These are phyloP conservation scores for Hypotaenidia philippensis DNA, from an alignment of 2,797 vertebrate genomes.

Conservation along the genomic window DNA sequence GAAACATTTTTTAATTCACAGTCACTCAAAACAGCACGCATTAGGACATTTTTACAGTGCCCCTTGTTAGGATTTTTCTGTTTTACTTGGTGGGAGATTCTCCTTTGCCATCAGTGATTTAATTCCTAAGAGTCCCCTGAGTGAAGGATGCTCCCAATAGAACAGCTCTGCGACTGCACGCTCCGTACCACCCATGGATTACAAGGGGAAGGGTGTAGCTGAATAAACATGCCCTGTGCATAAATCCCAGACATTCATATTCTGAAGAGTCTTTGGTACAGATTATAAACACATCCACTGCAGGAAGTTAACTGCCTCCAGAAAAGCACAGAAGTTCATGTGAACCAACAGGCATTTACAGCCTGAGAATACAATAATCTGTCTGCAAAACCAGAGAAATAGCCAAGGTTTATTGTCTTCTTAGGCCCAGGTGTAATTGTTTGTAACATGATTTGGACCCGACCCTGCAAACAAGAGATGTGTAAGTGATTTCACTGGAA, in stretches of 20 bases:
- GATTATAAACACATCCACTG: not conserved
- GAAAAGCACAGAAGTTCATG: not conserved
- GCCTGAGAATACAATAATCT: not conserved
- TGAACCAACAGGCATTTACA: not conserved
- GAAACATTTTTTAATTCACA: not conserved
- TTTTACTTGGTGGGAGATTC: not conserved
- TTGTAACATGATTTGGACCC: not conserved
- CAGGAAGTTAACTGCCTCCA: conserved; percentile 10
- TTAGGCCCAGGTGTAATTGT: not conserved
- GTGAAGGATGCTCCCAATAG: not conserved
- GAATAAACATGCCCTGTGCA: not conserved
- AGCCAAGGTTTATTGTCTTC: not conserved
- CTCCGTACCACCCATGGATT: not conserved
- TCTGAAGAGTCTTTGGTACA: not conserved
- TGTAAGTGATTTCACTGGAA: not conserved
- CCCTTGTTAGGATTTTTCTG: not conserved
- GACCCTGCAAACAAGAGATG: not conserved
- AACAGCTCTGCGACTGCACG: not conserved
- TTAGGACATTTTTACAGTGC: not conserved
- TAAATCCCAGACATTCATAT: conserved; percentile 1
- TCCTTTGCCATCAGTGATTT: not conserved
- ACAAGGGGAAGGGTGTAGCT: not conserved
- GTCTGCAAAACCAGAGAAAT: not conserved
- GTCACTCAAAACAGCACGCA: not conserved
- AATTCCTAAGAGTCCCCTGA: not conserved